A percentile compares a stretch with the other conserved stretches of the same genome.
phyloP scores from a whole-genome alignment of 1,140 invertebrate species.

The Drosophila lacteicornis region DNA sequence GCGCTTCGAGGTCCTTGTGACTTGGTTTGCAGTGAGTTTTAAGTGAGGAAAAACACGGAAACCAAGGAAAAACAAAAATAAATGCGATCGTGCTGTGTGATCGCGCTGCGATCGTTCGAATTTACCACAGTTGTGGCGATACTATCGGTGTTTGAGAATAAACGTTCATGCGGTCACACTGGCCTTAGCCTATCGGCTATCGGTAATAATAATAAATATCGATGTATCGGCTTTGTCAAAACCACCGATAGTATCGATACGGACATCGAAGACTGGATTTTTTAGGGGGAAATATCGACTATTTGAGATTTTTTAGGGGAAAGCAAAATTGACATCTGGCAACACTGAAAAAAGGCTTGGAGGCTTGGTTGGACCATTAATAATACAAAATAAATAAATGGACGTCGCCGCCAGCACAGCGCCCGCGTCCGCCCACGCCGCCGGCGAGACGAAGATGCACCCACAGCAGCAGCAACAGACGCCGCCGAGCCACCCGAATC shows the following conservation, averaged over 20 bases:
- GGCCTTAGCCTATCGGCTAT: too few relatives aligned
- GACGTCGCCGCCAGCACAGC: conserved; percentile 41
- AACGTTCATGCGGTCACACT: too few relatives aligned
- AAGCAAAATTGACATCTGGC: too few relatives aligned
- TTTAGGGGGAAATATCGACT: too few relatives aligned
- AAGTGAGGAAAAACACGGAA: conserved; percentile 46
- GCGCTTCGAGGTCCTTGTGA: neutral
- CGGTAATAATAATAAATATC: too few relatives aligned
- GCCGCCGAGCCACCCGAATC: conserved; percentile 39
- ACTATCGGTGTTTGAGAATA: neutral
- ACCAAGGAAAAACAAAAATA: conserved; percentile 55
- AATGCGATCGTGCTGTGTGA: conserved; percentile 34
- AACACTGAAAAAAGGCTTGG: conserved; percentile 43
- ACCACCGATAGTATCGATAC: too few relatives aligned
- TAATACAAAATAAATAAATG: conserved; percentile 59
- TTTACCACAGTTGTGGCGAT: neutral
- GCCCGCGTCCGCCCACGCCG: conserved; percentile 31
- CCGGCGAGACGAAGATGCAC: conserved; percentile 50
- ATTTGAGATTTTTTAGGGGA: too few relatives aligned
- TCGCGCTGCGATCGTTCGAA: neutral
- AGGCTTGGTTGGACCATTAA: conserved; percentile 46
- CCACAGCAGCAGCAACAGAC: conserved; percentile 19
- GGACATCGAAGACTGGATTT: too few relatives aligned
- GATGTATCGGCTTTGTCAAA: too few relatives aligned
- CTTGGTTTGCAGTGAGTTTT: conserved; percentile 16